These are phyloP conservation scores for Oithona nana DNA, from an alignment of 2,888 invertebrate species.

Conservation along the genomic window DNA sequence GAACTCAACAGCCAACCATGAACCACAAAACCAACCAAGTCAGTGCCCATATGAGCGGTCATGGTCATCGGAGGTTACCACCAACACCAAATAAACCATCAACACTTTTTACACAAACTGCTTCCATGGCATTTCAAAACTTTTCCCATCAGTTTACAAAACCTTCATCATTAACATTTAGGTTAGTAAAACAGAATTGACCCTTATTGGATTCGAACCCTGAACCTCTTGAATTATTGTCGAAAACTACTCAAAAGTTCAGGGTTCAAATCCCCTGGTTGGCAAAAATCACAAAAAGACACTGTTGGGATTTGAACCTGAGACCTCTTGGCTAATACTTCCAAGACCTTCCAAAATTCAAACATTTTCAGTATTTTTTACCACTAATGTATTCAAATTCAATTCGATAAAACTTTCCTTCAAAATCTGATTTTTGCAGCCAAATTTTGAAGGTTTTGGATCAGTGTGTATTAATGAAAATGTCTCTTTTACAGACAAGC, in stretches of 20 bases:
- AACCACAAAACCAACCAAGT: not conserved
- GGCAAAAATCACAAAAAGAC: too few relatives aligned
- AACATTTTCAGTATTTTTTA: not conserved
- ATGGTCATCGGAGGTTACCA: constrained; percentile 44
- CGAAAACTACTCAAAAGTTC: too few relatives aligned
- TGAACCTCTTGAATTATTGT: too few relatives aligned
- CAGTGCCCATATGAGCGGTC: not conserved
- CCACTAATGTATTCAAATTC: not conserved
- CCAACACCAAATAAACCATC: constrained; percentile 85
- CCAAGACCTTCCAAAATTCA: too few relatives aligned
- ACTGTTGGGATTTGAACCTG: too few relatives aligned
- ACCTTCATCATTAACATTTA: not conserved
- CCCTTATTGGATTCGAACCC: too few relatives aligned
- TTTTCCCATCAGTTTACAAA: not conserved
- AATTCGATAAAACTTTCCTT: not conserved
- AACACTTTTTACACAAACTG: constrained; percentile 36
- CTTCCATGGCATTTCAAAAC: constrained; percentile 3
- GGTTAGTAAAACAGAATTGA: too few relatives aligned
- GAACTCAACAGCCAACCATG: not conserved
- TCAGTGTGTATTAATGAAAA: too few relatives aligned
- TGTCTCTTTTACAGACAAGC: too few relatives aligned
- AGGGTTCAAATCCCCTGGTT: too few relatives aligned
- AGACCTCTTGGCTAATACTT: too few relatives aligned
- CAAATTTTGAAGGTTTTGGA: not conserved
- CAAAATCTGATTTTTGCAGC: not conserved